These are phyloP conservation scores for Gallirallus australis DNA, from an alignment of 2,797 vertebrate species.

Conservation along the genomic window DNA sequence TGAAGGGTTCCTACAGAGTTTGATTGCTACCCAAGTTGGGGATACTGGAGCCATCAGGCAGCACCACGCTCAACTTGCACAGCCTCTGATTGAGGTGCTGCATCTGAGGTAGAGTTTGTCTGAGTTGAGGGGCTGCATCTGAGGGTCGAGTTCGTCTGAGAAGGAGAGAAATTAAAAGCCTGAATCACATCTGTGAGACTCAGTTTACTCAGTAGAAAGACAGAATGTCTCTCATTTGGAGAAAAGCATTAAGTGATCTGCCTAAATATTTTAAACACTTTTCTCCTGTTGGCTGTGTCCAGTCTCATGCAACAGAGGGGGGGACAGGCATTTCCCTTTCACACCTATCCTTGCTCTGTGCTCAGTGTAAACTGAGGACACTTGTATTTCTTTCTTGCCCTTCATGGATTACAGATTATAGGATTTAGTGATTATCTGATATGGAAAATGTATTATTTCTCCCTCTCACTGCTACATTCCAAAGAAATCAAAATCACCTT, in stretches of 20 bases:
- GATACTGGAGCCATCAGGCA: background rate
- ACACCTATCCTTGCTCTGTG: background rate
- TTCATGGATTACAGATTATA: background rate
- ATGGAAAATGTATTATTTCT: background rate
- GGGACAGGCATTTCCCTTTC: background rate
- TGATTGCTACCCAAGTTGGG: rapidly evolving
- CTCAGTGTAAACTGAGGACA: background rate
- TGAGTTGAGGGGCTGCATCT: background rate
- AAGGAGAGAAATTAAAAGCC: background rate
- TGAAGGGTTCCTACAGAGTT: background rate
- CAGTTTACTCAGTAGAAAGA: background rate
- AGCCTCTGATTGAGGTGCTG: background rate
- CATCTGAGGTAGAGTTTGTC: background rate
- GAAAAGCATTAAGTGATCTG: background rate
- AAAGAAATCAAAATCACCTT: background rate
- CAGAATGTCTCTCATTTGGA: background rate
- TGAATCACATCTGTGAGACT: background rate
- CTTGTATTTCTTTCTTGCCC: background rate
- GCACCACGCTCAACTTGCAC: background rate
- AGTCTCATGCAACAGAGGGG: background rate
- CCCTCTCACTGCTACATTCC: background rate
- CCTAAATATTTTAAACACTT: background rate
- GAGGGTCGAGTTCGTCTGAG: background rate
- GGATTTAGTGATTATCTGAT: background rate
- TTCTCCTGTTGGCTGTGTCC: background rate